These are phyloP conservation scores for Parauchenoglanis ngamensis DNA, from an alignment of 2,797 vertebrate species.

Conservation along the genomic window DNA sequence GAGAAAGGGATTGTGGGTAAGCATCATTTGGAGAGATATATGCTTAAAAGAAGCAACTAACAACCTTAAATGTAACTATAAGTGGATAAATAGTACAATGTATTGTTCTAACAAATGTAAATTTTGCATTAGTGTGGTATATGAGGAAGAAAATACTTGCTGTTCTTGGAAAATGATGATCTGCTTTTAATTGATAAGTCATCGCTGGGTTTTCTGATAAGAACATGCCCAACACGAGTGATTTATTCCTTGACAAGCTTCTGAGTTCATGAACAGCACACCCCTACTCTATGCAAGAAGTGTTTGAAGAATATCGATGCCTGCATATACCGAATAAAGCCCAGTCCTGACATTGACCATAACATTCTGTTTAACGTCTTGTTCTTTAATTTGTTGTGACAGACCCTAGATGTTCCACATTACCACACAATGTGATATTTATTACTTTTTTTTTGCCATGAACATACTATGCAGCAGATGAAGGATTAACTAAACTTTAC, in stretches of 20 bases:
- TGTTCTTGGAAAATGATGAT: not conserved
- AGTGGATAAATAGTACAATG: not conserved
- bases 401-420: not conserved
- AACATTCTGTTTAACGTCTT: not conserved
- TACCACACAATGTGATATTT: not conserved
- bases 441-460: not conserved
- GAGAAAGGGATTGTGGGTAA: not conserved
- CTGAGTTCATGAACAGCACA: not conserved
- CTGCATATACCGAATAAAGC: not conserved
- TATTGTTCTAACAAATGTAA: not conserved
- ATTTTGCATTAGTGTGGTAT: not conserved
- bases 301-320: not conserved
- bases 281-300: not conserved
- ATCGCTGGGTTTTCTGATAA: not conserved
- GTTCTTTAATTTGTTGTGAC: constrained; percentile 13
- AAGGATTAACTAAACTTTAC: not conserved
- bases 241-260: not conserved
- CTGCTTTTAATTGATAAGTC: not conserved
- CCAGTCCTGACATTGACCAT: not conserved
- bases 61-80: not conserved
- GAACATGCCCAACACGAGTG: not conserved
- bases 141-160: not conserved
- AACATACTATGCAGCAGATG: not conserved
- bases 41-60: not conserved
- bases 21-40: not conserved